Conservation (phyloP, 2,797 vertebrate genomes). For the Enteromius treurensis region DNA sequence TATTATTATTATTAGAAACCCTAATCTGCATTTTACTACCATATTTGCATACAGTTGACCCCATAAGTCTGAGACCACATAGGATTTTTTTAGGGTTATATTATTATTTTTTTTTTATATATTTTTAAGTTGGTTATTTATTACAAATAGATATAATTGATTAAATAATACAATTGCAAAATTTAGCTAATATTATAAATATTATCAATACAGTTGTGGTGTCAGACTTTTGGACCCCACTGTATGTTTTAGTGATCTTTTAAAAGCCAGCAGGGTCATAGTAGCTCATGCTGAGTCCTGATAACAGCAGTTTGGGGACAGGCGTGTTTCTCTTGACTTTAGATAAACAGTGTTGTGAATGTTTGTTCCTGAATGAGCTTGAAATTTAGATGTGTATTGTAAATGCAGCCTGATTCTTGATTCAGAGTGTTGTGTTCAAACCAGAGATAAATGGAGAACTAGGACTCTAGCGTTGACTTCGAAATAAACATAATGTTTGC, state of each 20-base stretch:
- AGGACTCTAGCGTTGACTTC: not conserved
- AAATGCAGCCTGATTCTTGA: slow-evolving; percentile 4
- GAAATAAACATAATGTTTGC: not conserved
- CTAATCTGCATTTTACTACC: not conserved
- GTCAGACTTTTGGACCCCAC: not conserved
- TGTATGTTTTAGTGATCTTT: not conserved
- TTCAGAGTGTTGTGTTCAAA: not conserved
- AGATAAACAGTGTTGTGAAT: slow-evolving; percentile 9
- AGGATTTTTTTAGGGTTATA: not conserved
- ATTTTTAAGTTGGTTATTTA: not conserved
- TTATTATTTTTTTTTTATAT: not conserved
- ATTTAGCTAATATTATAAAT: not conserved
- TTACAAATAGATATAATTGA: not conserved
- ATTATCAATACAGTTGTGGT: not conserved
- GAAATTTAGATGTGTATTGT: not conserved
- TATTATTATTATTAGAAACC: not conserved
- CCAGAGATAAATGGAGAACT: not conserved
- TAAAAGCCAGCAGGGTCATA: not conserved
- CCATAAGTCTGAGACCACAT: not conserved
- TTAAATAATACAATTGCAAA: not conserved
- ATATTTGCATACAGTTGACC: not conserved
- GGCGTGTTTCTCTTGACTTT: not conserved
- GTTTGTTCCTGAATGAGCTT: not conserved
- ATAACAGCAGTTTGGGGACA: not conserved
- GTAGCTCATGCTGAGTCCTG: not conserved